These are phyloP conservation scores for Camelus dromedarius DNA, from an alignment of 2,113 vertebrate species.

Conservation along the genomic window DNA sequence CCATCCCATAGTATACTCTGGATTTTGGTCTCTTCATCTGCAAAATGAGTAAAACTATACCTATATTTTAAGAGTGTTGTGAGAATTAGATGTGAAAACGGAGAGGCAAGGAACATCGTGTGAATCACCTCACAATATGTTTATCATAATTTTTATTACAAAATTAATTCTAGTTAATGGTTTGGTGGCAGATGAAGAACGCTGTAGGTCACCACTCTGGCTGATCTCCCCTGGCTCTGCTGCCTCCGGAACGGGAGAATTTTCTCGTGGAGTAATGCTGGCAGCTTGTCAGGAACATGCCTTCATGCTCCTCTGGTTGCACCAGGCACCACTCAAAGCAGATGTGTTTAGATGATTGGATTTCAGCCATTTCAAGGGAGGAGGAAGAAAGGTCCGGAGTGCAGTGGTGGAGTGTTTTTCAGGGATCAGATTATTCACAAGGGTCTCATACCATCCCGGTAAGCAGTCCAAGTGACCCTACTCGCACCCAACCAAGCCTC, in stretches of 20 bases:
- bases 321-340: background rate
- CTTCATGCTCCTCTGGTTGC: background rate
- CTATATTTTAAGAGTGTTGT: background rate
- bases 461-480: background rate
- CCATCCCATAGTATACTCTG: background rate
- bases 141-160: background rate
- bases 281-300: background rate
- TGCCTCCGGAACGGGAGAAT: background rate
- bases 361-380: background rate
- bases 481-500: background rate
- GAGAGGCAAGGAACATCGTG: background rate
- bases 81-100: slow-evolving; percentile 16
- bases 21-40: background rate
- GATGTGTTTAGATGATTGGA: background rate
- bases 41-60: background rate
- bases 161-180: slow-evolving; percentile 10
- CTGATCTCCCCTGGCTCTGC: background rate
- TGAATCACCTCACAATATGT: slow-evolving; percentile 1
- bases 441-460: background rate
- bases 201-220: background rate
- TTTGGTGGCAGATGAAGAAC: background rate
- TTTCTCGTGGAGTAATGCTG: background rate
- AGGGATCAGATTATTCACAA: background rate
- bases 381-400: background rate
- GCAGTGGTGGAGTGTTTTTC: background rate